Evolutionary conservation across 2,113 vertebrate genomes (phyloP), one percentile per base, ranked within the genome.

Genomic region (Manacus vitellinus): DNA sequence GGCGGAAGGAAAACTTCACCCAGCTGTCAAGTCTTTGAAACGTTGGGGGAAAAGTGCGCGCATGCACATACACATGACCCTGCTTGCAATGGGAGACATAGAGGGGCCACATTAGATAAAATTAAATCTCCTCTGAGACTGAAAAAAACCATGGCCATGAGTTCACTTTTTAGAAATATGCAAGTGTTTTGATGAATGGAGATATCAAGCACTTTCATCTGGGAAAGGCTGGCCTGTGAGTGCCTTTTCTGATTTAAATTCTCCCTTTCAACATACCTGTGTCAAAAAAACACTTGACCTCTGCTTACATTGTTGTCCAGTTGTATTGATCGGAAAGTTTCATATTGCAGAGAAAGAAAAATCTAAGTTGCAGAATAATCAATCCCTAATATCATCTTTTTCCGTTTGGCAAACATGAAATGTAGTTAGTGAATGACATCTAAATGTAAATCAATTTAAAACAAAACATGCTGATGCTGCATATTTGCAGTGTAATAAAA

Each of bases 11-110:
- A 97, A 96, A 97, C 97, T 96, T 98, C 97, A 96, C 96, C 97
- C 98, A 98, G 98, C 98, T 98, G 98, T 98, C 98, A 96, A 97
- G 96, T 84, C 83, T 97, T 97, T 95, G 97, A 97, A 97, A 98
- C 86, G 94, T 94, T 82, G 71, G 58, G 75, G 90, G 75, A 46
- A 97, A 97, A 94, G 96, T 93, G 91, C 2, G 3, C 7, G 2
- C 63, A 59, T 56, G 76, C 8, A 63, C 95, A 88, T 0, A 21
- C 84, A 93, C 88, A 92, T 31, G 74, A 61, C 83, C 59, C 39
- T 88, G 24, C 94, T 93, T 92, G 89, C 83, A 86, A 88, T 87
- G 96, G 24, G 55, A 92, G 41, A 80, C 88, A 95, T 89, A 93
- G 70, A 93, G 88, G 92, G 92, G 81, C 87, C 93, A 92, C 89